Evolutionary conservation across 2,113 vertebrate genomes (phyloP), one percentile per base, ranked within the genome.

Genomic region (Alligator sinensis): DNA sequence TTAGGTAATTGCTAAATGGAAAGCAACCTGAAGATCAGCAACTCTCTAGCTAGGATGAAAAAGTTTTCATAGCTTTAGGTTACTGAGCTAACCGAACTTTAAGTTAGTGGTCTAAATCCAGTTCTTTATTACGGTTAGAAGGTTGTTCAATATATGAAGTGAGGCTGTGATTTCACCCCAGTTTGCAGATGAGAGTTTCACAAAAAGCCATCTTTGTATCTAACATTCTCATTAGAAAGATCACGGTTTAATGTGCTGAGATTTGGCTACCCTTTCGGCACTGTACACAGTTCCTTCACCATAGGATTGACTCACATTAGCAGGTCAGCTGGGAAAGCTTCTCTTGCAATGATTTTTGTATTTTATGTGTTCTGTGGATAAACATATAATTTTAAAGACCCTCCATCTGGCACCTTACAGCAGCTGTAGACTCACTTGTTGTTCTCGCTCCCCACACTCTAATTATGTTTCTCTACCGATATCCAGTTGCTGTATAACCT

Each of bases 181-280:
- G 34, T 89, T 59, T 80, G 18, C 78, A 57, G 9, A 76, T 17
- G 34, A 47, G 0, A 1, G 13, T 3, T 6, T 4, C 0, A 0
- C 47, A 75, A 87, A 90, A 80, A n/a, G 21, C n/a, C 11, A 22
- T 1, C 1, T 0, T 16, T 57, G 86, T 4, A 76, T 0, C 11
- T 14, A 60, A 28, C 13, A 47, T 55, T 28, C 76, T 78, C 83
- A 77, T 80, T 0, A 47, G 64, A 80, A 30, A 86, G 30, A 11
- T 82, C 28, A 15, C 3, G 6, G 30, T n/a, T 84, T 75, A 85
- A 68, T 34, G 86, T 75, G 86, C 14, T 89, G 34, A 78, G 2
- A 72, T 92, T 27, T 18, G 27, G 27, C 66, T 24, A 82, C 15
- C 15, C 34, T 4, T 38, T 38, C 72, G 9, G 82, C 19, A 62